Conservation (phyloP, 2,797 vertebrate species). For the Diceros bicornis region DNA sequence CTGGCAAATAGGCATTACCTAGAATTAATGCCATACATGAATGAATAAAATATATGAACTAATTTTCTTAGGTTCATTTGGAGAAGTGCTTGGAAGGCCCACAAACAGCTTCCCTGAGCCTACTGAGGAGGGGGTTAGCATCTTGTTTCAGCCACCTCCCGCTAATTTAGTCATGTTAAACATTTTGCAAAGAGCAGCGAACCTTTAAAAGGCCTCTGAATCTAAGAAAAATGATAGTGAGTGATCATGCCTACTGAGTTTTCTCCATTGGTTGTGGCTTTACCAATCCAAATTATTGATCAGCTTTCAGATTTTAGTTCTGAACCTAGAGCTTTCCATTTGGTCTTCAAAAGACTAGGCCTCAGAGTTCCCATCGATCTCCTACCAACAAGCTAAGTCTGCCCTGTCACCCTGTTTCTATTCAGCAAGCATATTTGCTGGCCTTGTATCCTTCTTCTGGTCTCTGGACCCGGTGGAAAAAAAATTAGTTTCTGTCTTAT, state of each 20-base stretch:
- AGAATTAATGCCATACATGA: neutral
- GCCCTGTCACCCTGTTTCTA: neutral
- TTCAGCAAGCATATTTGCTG: neutral
- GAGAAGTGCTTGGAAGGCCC: neutral
- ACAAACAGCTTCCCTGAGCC: neutral
- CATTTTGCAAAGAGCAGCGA: neutral
- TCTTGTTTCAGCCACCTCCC: neutral
- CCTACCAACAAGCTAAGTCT: neutral
- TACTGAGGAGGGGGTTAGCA: neutral
- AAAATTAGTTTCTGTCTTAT: neutral
- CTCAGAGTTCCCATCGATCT: neutral
- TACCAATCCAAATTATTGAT: slow-evolving; percentile 36
- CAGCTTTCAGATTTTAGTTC: slow-evolving; percentile 41
- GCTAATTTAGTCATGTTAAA: slow-evolving; percentile 1
- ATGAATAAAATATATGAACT: neutral
- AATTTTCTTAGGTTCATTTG: slow-evolving; percentile 14
- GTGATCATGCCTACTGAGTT: neutral
- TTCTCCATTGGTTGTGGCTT: neutral
- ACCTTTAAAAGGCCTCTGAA: neutral
- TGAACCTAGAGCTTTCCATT: neutral
- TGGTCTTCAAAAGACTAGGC: slow-evolving; percentile 50
- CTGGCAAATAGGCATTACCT: neutral
- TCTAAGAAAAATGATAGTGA: neutral
- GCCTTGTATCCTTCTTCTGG: neutral
- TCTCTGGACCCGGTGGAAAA: neutral